Base-by-base conservation (phyloP, 2,797 vertebrate genomes). In the Ciconia nigra region DNA sequence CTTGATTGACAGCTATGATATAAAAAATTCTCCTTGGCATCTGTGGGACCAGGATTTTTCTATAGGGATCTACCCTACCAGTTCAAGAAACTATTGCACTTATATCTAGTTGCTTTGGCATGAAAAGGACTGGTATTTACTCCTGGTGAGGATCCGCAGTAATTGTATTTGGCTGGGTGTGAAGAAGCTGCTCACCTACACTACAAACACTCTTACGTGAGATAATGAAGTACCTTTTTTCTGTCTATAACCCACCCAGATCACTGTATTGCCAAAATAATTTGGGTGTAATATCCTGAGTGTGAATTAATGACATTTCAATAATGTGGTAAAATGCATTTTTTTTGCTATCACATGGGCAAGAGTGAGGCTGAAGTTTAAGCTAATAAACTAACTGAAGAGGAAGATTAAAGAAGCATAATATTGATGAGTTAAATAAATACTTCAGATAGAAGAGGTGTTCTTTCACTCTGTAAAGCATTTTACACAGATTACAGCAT, bases 1-100 rank as follows among this genome's bases (percentile, higher is more conserved):
- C 42, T 87, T 89, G 72, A 93, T 26, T 95, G 89, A 87, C 76
- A 91, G n/a, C 71, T 85, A 77, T 83, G 78, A 91, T 85, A 87
- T 85, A 87, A 94, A 91, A 96, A 88, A 35, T 85, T 91, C 67
- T 87, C 15, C 24, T 63, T 77, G 41, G 52, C 67, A 55, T 94
- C 59, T 80, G 57, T 71, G 71, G 72, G 76, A 89, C 63, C 54
- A 87, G 26, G 24, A 58, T 73, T 87, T 93, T 61, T 84, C 91
- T 70, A 29, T n/a, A 57, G 69, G 19, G 67, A 66, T 62, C 54
- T 85, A 77, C 58, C 51, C 47, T 85, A 51, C 47, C 35, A 42
- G 22, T 76, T 87, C 33, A 62, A 54, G 54, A 87, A 87, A 63
- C 42, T 83, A 35, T 42, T 82, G 29, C 10, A 21, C 15, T 71